Percentiles rank a stretch among this genome's conserved stretches.
Conservation (phyloP, 2,888 invertebrate species). For the Melinaea menophilus region DNA sequence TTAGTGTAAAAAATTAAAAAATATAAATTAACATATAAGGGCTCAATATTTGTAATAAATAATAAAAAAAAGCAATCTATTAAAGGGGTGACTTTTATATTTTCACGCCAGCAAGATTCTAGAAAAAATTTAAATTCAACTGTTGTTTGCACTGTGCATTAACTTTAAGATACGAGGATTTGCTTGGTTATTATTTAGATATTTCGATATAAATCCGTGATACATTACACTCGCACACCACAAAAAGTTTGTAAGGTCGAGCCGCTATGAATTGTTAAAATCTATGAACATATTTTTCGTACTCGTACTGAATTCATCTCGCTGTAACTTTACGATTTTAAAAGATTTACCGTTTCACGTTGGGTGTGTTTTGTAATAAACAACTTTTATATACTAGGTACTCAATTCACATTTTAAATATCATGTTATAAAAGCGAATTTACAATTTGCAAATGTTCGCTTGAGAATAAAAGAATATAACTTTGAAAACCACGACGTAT, state of each 20-base stretch:
- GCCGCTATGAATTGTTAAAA: slow-evolving; percentile 20
- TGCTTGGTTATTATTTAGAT: too few species aligned
- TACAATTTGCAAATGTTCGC: not conserved
- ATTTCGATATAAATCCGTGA: too few species aligned
- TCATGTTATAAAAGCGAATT: too few species aligned
- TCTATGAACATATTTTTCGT: slow-evolving; percentile 2
- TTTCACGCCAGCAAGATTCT: not conserved
- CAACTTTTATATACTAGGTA: too few species aligned
- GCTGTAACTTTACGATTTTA: not conserved
- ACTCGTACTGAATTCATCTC: not conserved
- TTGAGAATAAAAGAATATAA: not conserved
- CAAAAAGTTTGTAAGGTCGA: slow-evolving; percentile 21
- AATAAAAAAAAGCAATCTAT: too few species aligned
- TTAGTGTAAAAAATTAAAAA: too few species aligned
- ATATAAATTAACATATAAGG: too few species aligned
- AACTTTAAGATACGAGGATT: too few species aligned
- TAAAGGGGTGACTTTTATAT: not conserved
- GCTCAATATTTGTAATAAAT: too few species aligned
- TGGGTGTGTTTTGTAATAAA: not conserved
- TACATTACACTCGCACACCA: slow-evolving; percentile 14
- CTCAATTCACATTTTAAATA: too few species aligned
- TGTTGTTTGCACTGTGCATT: too few species aligned
- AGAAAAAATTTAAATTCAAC: slow-evolving; percentile 12
- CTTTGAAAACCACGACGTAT: not conserved
- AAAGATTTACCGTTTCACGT: not conserved